Base-by-base conservation (phyloP, 2,113 vertebrate species). In the Sialia sialis region DNA sequence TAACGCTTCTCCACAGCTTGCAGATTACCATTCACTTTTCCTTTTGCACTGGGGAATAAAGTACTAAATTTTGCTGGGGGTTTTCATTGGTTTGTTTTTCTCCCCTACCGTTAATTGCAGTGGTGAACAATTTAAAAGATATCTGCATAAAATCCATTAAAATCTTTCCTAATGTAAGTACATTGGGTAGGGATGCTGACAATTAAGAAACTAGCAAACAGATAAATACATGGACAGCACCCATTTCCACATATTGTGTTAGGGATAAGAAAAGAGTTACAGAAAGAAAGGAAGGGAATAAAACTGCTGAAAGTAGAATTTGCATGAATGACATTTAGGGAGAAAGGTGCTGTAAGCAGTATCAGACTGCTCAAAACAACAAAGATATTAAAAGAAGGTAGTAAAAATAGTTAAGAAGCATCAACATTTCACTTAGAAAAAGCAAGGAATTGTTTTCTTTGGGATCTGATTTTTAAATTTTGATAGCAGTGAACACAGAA, bases 201-300 rank as follows among this genome's bases (percentile, higher is more conserved):
- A 89, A 72, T 87, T 93, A 76, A 75, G 22, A 80, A 64, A 60
- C 32, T 12, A 52, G 51, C 30, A 66, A 90, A 48, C 20, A 80
- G 75, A 41, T 39, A 76, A 77, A 84, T 59, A 32, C 27, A 32
- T 7, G 73, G 48, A 49, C 34, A 62, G 30, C 1, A 1, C 58
- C 30, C 32, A 60, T 51, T 82, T 83, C n/a, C 52, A 52, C 36
- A 11, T 14, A 10, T 13, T 59, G 59, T 3, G 0, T 30, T 27
- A 91, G 38, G 63, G 39, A 44, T 72, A 64, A 85, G 52, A 39
- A 73, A 84, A 59, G 36, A 43, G 32, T 46, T 70, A 30, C 27
- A 48, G 63, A 82, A 62, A 43, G n/a, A 73, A 89, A 93, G 48
- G 23, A 81, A 75, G 30, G n/a, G 23, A 66, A 88, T 58, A 87